These are phyloP conservation scores for Rhopalosiphum padi DNA, from an alignment of 1,140 invertebrate genomes.

Conservation along the genomic window DNA sequence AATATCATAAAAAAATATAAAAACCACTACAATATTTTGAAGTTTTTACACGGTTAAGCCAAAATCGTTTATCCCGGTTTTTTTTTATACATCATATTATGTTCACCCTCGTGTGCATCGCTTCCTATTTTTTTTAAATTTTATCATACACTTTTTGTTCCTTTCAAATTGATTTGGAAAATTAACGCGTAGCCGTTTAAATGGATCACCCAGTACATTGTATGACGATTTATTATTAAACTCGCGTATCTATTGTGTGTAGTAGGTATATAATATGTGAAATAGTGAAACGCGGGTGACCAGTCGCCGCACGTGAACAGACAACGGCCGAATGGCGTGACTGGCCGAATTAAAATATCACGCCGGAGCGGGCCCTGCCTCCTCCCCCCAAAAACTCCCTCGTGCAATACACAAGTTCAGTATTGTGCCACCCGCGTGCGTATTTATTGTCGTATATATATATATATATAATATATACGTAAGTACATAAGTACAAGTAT, in stretches of 20 bases:
- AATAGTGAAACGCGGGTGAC: background rate
- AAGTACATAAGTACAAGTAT: conserved; percentile 10
- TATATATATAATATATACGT: background rate
- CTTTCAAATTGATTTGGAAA: background rate
- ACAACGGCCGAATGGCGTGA: conserved; percentile 57
- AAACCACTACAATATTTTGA: no score
- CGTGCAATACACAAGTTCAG: background rate
- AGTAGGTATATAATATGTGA: background rate
- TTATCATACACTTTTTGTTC: background rate
- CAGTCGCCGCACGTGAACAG: conserved; percentile 13
- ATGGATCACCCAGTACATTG: conserved; percentile 4
- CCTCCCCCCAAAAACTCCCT: background rate
- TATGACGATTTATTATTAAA: background rate
- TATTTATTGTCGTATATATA: conserved; percentile 2
- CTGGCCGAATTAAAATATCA: conserved; percentile 54
- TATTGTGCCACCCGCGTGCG: background rate
- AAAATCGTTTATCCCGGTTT: no score
- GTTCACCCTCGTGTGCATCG: background rate
- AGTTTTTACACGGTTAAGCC: no score
- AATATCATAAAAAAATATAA: no score
- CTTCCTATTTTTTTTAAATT: background rate
- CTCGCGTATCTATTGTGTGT: background rate
- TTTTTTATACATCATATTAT: no score
- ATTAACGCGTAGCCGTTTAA: background rate
- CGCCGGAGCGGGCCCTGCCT: background rate